These are phyloP conservation scores for Planococcus citri DNA, from an alignment of 1,140 invertebrate species.

Conservation along the genomic window DNA sequence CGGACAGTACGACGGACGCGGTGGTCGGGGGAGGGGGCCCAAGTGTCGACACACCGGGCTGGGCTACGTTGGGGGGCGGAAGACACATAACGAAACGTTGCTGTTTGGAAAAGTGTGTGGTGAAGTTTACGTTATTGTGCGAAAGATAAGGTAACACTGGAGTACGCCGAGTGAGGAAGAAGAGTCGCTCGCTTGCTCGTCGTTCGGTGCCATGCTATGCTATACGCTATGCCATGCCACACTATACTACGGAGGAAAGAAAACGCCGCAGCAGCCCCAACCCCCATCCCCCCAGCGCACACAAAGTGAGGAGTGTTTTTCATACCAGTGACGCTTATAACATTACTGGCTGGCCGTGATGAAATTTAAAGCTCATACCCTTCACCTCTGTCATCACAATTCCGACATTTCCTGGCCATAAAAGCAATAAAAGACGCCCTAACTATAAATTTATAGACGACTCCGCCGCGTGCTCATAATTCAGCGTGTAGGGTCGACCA, in stretches of 20 bases:
- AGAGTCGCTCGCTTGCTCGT: neutral
- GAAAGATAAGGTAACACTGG: neutral
- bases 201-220: too few species aligned
- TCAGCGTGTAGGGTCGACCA: conserved; percentile 13
- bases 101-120: neutral
- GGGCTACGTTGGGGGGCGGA: too few species aligned
- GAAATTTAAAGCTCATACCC: conserved; percentile 19
- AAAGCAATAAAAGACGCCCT: conserved; percentile 20
- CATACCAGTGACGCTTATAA: conserved; percentile 19
- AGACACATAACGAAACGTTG: too few species aligned
- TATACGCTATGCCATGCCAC: too few species aligned
- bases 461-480: conserved; percentile 14
- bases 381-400: conserved; percentile 19
- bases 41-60: too few species aligned
- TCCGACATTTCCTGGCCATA: conserved; percentile 19
- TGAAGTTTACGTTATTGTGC: conserved; percentile 3
- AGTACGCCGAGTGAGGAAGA: neutral
- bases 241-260: too few species aligned
- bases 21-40: too few species aligned
- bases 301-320: neutral
- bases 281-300: too few species aligned
- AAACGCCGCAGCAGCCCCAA: neutral
- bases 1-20: too few species aligned
- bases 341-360: conserved; percentile 18
- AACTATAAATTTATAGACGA: conserved; percentile 20